Conservation (phyloP, 2,797 vertebrate genomes). For the Orientallactaga sibirica region DNA sequence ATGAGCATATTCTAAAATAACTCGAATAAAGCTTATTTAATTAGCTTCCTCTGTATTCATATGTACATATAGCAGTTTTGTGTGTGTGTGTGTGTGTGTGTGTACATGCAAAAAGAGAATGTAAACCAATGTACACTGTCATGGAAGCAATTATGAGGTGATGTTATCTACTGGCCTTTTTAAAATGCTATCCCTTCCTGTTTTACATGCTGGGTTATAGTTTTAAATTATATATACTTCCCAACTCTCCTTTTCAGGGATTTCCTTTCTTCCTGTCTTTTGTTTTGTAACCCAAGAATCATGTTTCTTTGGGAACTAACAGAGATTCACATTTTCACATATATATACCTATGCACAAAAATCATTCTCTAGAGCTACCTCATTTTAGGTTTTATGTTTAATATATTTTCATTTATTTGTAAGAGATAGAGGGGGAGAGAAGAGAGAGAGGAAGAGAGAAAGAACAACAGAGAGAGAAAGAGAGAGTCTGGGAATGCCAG, state of each 20-base stretch:
- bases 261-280: background rate
- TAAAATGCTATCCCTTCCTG: conserved; percentile 85
- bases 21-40: conserved; percentile 77
- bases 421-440: too few species aligned
- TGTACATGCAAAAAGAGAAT: conserved; percentile 72
- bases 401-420: too few species aligned
- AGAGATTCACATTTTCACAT: background rate
- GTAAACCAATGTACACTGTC: conserved; percentile 80
- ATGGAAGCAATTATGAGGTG: conserved; percentile 87
- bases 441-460: too few species aligned
- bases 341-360: background rate
- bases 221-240: conserved; percentile 80
- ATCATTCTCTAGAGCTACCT: background rate
- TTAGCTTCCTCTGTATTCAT: conserved; percentile 78
- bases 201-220: conserved; percentile 81
- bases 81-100: background rate
- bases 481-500: too few species aligned
- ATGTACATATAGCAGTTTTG: conserved; percentile 70
- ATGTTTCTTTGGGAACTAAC: background rate
- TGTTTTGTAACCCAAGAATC: conserved; percentile 3
- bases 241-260: background rate
- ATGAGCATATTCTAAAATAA: conserved; percentile 77
- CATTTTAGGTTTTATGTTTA: too few species aligned
- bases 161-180: conserved; percentile 85
- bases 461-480: too few species aligned